Percentiles rank a stretch among this genome's conserved stretches.
These are phyloP conservation scores for Lamprotornis superbus DNA, from an alignment of 2,113 vertebrate species.

Conservation along the genomic window DNA sequence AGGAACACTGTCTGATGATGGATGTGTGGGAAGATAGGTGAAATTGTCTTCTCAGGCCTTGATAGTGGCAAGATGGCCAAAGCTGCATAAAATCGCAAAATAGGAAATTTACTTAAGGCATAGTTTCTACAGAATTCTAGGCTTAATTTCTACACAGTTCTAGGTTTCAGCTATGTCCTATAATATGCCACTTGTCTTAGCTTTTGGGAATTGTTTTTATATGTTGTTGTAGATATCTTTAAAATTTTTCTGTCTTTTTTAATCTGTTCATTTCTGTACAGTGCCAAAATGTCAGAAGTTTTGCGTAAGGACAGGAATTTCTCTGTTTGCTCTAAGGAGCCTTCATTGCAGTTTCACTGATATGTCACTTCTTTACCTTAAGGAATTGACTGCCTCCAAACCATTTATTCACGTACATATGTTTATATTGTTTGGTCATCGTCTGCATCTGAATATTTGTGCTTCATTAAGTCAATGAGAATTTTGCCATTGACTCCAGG, in stretches of 20 bases:
- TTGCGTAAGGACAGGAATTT: not conserved
- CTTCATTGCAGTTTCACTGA: not conserved
- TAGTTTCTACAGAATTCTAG: not conserved
- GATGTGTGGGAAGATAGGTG: not conserved
- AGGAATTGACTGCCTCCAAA: not conserved
- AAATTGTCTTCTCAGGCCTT: not conserved
- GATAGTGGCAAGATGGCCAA: not conserved
- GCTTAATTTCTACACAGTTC: not conserved
- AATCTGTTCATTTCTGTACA: not conserved
- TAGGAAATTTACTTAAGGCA: not conserved
- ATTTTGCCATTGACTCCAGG: not conserved
- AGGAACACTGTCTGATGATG: accelerated
- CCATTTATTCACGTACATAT: not conserved
- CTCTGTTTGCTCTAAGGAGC: not conserved
- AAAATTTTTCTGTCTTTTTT: not conserved
- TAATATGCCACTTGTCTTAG: not conserved
- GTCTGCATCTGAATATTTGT: not conserved
- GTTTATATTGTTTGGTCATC: not conserved
- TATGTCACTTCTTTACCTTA: not conserved
- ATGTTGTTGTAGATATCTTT: not conserved
- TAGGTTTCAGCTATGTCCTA: not conserved
- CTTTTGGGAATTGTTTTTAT: not conserved
- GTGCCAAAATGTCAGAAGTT: not conserved
- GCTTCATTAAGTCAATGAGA: not conserved
- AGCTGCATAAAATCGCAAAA: not conserved